These are phyloP conservation scores for Cephalotes varians DNA, from an alignment of 2,888 invertebrate genomes.

Conservation along the genomic window DNA sequence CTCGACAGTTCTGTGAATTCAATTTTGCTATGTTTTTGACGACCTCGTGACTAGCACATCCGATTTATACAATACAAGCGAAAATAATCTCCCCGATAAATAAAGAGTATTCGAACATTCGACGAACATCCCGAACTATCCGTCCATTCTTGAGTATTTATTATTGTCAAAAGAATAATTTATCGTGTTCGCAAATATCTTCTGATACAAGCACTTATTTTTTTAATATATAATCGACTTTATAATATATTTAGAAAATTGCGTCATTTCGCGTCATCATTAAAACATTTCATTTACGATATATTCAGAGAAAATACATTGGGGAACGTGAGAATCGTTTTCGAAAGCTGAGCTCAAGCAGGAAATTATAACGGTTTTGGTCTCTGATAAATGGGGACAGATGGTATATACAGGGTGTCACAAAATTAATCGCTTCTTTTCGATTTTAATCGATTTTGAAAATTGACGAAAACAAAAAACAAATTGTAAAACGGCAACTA, in stretches of 20 bases:
- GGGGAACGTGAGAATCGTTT: not conserved
- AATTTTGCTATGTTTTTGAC: not conserved
- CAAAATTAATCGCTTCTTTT: not conserved
- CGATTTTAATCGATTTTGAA: not conserved
- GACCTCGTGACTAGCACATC: not conserved
- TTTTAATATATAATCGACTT: not conserved
- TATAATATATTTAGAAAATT: not conserved
- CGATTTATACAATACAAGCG: not conserved
- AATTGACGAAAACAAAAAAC: not conserved
- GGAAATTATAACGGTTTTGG: not conserved
- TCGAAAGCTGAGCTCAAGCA: not conserved
- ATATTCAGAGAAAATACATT: not conserved
- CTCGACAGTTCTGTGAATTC: not conserved
- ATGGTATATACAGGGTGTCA: not conserved
- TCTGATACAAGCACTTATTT: not conserved
- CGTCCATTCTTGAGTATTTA: not conserved
- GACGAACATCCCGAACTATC: not conserved
- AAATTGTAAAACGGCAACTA: not conserved
- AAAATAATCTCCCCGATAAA: not conserved
- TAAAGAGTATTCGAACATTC: not conserved
- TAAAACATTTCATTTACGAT: not conserved
- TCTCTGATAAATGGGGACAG: not conserved
- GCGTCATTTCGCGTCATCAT: not conserved
- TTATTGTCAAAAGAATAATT: not conserved
- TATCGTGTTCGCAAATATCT: not conserved